A percentile compares a stretch with the other conserved stretches of the same genome.
Evolutionary conservation across 2,797 vertebrate species (phyloP).

Genomic region (Neosilurus mollespiculum): DNA sequence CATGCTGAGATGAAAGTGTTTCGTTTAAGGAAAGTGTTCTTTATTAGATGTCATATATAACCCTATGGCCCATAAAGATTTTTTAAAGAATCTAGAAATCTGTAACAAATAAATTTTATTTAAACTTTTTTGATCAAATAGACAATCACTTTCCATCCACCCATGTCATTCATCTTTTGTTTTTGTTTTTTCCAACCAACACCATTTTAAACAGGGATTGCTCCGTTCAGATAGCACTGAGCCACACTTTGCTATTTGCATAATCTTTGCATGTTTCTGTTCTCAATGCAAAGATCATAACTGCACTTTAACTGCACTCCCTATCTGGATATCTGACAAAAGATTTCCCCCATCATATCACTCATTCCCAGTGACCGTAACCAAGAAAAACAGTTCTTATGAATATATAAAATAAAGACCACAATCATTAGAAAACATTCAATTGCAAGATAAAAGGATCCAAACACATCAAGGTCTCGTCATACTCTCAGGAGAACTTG

Average conservation of each 20-base stretch:
- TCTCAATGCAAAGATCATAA: constrained; percentile 72
- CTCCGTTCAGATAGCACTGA: constrained; percentile 19
- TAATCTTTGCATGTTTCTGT: constrained; percentile 66
- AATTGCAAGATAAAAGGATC: not conserved
- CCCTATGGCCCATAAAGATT: not conserved
- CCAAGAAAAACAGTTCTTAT: not conserved
- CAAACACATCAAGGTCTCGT: not conserved
- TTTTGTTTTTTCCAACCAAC: not conserved
- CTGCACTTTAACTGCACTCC: constrained; percentile 57
- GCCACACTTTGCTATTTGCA: constrained; percentile 52
- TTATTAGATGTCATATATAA: not conserved
- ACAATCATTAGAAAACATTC: not conserved
- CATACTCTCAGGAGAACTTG: not conserved
- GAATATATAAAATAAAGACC: not conserved
- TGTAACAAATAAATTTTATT: not conserved
- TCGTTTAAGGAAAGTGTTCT: not conserved
- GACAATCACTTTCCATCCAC: not conserved
- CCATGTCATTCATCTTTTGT: constrained; percentile 33
- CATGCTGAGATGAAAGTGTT: not conserved
- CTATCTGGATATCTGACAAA: constrained; percentile 47
- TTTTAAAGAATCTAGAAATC: not conserved
- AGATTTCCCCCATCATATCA: not conserved
- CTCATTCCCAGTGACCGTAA: not conserved
- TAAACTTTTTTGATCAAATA: not conserved
- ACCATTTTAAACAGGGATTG: not conserved